Conservation (phyloP, 2,888 invertebrate species). For the Drosophila parthenogenetica region DNA sequence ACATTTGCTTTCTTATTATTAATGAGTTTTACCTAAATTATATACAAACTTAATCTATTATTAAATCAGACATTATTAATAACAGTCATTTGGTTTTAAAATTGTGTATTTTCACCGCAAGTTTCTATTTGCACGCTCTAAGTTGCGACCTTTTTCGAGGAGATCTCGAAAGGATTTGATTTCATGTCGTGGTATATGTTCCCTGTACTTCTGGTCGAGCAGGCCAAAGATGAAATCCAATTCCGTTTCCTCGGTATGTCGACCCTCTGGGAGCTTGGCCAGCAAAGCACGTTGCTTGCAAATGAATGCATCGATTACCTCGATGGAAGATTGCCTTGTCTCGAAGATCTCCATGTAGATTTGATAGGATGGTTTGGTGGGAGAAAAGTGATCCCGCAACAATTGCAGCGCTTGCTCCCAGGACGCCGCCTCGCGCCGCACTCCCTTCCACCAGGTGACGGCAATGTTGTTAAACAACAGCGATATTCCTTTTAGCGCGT, state of each 20-base stretch:
- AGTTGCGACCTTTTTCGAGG: constrained; percentile 76
- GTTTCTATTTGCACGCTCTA: constrained; percentile 65
- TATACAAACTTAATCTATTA: no score
- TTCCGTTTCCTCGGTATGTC: constrained; percentile 82
- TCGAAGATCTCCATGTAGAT: constrained; percentile 82
- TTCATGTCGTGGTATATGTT: constrained; percentile 78
- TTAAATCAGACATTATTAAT: no score
- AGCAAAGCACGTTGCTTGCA: constrained; percentile 82
- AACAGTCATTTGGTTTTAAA: no score
- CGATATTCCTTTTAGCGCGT: constrained; percentile 80
- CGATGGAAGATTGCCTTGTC: constrained; percentile 55
- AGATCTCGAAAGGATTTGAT: constrained; percentile 78
- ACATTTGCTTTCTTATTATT: no score
- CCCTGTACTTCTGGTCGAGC: constrained; percentile 74
- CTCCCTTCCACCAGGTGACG: constrained; percentile 82
- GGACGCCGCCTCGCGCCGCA: constrained; percentile 78
- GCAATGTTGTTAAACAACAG: constrained; percentile 77
- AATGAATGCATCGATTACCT: constrained; percentile 77
- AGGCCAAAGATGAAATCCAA: constrained; percentile 82
- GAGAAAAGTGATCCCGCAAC: constrained; percentile 82
- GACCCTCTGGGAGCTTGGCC: constrained; percentile 80
- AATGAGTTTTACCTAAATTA: no score
- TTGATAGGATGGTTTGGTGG: constrained; percentile 82
- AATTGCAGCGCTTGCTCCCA: constrained; percentile 77
- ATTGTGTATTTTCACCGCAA: neutral